phyloP scores from a whole-genome alignment of 2,888 invertebrate species.

The Drosophila falleni region DNA sequence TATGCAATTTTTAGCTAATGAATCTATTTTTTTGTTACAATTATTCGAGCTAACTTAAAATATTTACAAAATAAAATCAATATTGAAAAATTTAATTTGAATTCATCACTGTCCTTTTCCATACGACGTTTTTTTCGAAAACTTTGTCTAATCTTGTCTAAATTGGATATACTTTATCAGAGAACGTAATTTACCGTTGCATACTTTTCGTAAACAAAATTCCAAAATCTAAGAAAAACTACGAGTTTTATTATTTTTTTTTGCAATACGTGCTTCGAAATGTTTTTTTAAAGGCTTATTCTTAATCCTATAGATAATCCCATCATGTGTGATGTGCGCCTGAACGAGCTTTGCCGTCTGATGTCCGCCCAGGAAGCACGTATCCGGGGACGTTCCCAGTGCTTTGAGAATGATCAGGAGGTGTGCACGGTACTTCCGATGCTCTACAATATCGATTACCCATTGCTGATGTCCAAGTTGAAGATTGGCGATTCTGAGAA shows the following conservation, averaged over 20 bases:
- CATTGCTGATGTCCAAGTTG: slow-evolving; percentile 74
- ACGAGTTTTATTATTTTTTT: neutral
- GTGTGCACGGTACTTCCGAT: slow-evolving; percentile 83
- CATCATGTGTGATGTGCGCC: slow-evolving; percentile 90
- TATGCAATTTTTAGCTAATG: too few species aligned
- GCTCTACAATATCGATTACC: slow-evolving; percentile 75
- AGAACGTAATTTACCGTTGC: neutral
- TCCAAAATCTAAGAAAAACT: neutral
- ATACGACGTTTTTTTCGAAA: too few species aligned
- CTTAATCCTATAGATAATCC: slow-evolving; percentile 89
- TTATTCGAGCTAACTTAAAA: too few species aligned
- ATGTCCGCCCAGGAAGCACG: slow-evolving; percentile 91
- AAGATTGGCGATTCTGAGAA: slow-evolving; percentile 69
- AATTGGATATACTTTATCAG: neutral
- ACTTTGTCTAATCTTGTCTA: too few species aligned
- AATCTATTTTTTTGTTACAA: too few species aligned
- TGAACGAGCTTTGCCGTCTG: slow-evolving; percentile 89
- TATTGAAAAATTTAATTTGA: too few species aligned
- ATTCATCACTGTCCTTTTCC: too few species aligned
- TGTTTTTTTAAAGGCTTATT: neutral
- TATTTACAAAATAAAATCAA: too few species aligned
- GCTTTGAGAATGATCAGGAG: slow-evolving; percentile 85
- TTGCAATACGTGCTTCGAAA: neutral
- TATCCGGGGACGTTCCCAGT: slow-evolving; percentile 89
- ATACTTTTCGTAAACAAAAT: neutral